These are phyloP conservation scores for Branchipolynoe longqiensis DNA, from an alignment of 2,888 invertebrate genomes.

Conservation along the genomic window DNA sequence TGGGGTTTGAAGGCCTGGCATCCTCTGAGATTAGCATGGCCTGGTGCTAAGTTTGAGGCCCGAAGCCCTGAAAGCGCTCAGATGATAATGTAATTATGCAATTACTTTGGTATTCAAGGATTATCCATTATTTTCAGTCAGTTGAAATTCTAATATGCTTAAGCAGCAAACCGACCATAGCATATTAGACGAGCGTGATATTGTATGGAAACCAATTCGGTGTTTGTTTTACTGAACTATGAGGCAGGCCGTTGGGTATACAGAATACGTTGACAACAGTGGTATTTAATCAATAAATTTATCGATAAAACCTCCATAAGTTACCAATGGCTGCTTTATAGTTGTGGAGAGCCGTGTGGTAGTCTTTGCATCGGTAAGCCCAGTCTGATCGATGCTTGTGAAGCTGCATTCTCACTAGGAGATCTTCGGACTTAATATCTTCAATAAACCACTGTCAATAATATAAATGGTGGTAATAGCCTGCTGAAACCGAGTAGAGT, in stretches of 20 bases:
- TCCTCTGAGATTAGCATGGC: too few species aligned
- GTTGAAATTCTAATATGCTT: too few species aligned
- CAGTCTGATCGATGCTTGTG: slow-evolving; percentile 3
- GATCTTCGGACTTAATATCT: neutral
- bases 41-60: too few species aligned
- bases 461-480: neutral
- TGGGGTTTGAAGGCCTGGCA: too few species aligned
- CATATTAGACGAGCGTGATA: neutral
- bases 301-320: neutral
- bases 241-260: neutral
- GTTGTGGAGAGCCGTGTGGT: neutral
- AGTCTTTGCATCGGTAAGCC: slow-evolving; percentile 11
- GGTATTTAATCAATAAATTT: neutral
- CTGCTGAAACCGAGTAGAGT: neutral
- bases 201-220: neutral
- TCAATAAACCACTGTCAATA: slow-evolving; percentile 21
- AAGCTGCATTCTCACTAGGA: neutral
- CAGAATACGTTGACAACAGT: neutral
- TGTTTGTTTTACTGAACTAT: neutral
- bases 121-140: too few species aligned
- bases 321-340: neutral
- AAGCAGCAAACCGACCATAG: too few species aligned
- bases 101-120: too few species aligned
- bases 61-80: too few species aligned
- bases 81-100: too few species aligned